Evolutionary conservation across 2,113 vertebrate species (phyloP).

Genomic region (Plectropomus leopardus): DNA sequence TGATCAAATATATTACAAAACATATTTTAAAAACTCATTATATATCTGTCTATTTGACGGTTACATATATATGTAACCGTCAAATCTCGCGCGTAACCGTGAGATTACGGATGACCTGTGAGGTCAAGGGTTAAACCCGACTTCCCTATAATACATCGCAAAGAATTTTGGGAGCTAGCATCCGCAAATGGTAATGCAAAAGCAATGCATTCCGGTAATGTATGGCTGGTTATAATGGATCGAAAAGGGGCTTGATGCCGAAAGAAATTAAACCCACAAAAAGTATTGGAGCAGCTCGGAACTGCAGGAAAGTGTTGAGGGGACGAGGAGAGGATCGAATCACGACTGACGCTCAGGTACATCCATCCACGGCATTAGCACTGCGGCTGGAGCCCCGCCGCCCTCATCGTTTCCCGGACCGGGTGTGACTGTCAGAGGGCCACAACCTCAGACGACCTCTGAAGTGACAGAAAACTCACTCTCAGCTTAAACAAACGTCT

Average conservation of each 20-base stretch:
- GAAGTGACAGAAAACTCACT: neutral
- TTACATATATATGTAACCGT: too few species aligned
- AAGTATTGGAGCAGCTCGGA: neutral
- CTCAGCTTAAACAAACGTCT: too few species aligned
- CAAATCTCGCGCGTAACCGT: neutral
- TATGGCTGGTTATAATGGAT: too few species aligned
- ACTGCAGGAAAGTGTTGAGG: neutral
- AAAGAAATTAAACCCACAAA: neutral
- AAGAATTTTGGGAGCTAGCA: neutral
- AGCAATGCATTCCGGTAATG: too few species aligned
- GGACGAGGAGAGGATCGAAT: neutral
- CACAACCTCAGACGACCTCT: neutral
- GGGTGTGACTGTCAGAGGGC: neutral
- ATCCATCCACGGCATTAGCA: neutral
- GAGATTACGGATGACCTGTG: neutral
- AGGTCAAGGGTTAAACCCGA: neutral
- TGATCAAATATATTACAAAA: too few species aligned
- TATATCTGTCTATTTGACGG: too few species aligned
- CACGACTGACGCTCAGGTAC: neutral
- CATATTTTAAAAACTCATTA: too few species aligned
- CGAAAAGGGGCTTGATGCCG: too few species aligned
- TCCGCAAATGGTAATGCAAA: neutral
- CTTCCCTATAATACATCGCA: too few species aligned
- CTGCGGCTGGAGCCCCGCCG: neutral
- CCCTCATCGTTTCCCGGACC: neutral